phyloP scores from a whole-genome alignment of 2,888 invertebrate genomes.

The Acanthococcus lagerstroemiae region DNA sequence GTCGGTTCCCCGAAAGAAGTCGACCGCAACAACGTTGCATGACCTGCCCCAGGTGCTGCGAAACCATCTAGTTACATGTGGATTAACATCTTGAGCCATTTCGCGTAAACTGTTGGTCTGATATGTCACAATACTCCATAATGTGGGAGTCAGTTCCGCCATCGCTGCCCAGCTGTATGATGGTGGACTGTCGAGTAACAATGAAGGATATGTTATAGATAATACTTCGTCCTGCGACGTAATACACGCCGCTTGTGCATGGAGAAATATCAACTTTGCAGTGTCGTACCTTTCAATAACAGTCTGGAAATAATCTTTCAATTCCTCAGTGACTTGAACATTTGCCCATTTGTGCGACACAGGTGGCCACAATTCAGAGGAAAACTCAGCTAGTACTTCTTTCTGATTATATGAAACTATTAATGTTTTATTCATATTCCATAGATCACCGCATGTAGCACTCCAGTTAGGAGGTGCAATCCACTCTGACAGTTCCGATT shows the following conservation, averaged over 20 bases:
- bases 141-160: constrained; percentile 62
- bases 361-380: constrained; percentile 46
- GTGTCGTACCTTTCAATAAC: constrained; percentile 34
- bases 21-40: constrained; percentile 42
- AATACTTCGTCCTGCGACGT: no score
- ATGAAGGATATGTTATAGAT: background rate
- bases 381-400: constrained; percentile 39
- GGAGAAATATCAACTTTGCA: background rate
- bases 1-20: constrained; percentile 38
- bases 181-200: constrained; percentile 29
- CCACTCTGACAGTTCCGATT: constrained; percentile 41
- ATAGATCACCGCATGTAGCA: constrained; percentile 45
- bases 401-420: constrained; percentile 48
- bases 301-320: constrained; percentile 41
- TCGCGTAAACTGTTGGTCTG: constrained; percentile 46
- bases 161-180: constrained; percentile 43
- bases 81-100: constrained; percentile 40
- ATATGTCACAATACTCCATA: constrained; percentile 47
- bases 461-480: constrained; percentile 44
- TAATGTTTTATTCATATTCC: constrained; percentile 45
- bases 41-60: constrained; percentile 9
- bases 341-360: constrained; percentile 59
- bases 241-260: no score
- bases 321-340: constrained; percentile 43
- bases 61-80: constrained; percentile 15